Evolutionary conservation across 1,140 invertebrate species (phyloP).

Genomic region (Caligus rogercresseyi): DNA sequence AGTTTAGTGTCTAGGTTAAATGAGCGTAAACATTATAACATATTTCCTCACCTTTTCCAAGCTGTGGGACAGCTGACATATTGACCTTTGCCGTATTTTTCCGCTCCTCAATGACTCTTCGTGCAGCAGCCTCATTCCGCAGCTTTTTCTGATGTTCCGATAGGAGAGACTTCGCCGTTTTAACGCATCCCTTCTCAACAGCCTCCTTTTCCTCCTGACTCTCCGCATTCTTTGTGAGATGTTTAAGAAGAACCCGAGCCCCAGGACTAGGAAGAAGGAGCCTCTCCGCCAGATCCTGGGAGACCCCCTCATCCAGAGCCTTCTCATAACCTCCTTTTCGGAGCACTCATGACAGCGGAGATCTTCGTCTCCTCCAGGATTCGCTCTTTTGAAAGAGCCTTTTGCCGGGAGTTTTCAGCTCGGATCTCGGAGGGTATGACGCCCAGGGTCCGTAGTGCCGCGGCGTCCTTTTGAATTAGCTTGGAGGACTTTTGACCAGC

Average conservation of each 20-base stretch:
- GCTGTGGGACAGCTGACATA: background rate
- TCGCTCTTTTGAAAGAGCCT: background rate
- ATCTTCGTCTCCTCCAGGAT: background rate
- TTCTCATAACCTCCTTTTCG: background rate
- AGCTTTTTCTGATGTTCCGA: background rate
- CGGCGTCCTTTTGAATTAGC: background rate
- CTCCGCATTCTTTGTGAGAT: background rate
- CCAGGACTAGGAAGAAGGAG: slow-evolving; percentile 4
- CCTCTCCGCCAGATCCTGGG: background rate
- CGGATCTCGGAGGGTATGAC: background rate
- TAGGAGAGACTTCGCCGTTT: background rate
- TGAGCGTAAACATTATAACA: too few species aligned
- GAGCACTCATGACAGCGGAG: background rate
- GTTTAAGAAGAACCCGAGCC: slow-evolving; percentile 1
- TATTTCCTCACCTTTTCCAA: background rate
- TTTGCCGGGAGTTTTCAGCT: background rate
- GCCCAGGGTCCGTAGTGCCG: background rate
- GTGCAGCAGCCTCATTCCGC: background rate
- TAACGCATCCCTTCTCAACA: background rate
- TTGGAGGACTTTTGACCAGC: background rate
- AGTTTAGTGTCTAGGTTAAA: too few species aligned
- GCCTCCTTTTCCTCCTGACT: background rate
- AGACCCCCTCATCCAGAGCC: slow-evolving; percentile 4
- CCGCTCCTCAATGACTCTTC: background rate
- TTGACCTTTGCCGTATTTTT: background rate